phyloP scores from a whole-genome alignment of 1,140 invertebrate species.

The Hyles vespertilio region DNA sequence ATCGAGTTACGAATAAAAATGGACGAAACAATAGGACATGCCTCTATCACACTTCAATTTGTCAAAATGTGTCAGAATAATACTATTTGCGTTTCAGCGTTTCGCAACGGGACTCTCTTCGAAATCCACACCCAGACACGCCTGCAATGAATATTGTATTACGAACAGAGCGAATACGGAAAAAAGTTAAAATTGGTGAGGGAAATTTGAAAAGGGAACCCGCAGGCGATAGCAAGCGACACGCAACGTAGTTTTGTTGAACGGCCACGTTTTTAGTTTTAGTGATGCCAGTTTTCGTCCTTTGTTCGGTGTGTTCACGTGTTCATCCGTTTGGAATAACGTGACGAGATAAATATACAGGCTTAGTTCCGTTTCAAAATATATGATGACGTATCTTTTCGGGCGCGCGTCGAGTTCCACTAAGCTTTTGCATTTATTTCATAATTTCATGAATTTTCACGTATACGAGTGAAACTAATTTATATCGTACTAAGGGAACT shows the following conservation, averaged over 20 bases:
- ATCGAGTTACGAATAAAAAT: slow-evolving; percentile 58
- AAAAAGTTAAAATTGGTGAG: slow-evolving; percentile 34
- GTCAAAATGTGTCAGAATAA: slow-evolving; percentile 48
- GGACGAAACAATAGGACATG: slow-evolving; percentile 39
- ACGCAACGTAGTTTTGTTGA: slow-evolving; percentile 18
- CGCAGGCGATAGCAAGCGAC: slow-evolving; percentile 29
- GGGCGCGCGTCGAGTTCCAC: slow-evolving; percentile 8
- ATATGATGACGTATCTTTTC: slow-evolving; percentile 15
- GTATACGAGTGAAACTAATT: no score
- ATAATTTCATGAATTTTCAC: no score
- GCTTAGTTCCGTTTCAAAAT: slow-evolving; percentile 25
- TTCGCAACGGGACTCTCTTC: slow-evolving; percentile 19
- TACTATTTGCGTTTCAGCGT: slow-evolving; percentile 36
- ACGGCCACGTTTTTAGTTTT: slow-evolving; percentile 5
- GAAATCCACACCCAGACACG: slow-evolving; percentile 26
- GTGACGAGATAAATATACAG: slow-evolving; percentile 35
- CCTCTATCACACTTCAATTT: slow-evolving; percentile 47
- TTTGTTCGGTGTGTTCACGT: slow-evolving; percentile 34
- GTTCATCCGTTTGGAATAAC: slow-evolving; percentile 38
- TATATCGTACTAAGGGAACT: no score
- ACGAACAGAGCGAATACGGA: slow-evolving; percentile 28
- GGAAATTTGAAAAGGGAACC: slow-evolving; percentile 31
- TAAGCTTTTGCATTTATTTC: not conserved
- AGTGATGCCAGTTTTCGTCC: slow-evolving; percentile 23
- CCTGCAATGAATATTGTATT: slow-evolving; percentile 44